These are phyloP conservation scores for Diadophis punctatus DNA, from an alignment of 2,113 vertebrate species.

Conservation along the genomic window DNA sequence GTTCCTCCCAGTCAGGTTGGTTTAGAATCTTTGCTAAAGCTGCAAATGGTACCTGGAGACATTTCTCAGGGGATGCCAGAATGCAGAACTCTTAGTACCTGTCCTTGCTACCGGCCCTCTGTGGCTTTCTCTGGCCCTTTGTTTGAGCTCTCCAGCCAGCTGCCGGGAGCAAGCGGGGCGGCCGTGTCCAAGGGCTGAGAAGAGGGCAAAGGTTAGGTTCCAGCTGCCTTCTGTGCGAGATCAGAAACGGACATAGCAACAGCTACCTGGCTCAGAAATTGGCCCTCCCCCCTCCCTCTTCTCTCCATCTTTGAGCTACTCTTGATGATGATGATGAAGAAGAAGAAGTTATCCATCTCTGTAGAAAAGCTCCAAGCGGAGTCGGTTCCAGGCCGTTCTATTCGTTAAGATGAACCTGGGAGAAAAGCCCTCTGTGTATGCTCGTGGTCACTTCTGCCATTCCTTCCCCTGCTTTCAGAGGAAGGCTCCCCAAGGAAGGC, in stretches of 20 bases:
- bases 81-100: no score
- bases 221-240: not conserved
- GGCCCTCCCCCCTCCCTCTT: not conserved
- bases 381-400: no score
- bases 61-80: not conserved
- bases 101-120: not conserved
- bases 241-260: not conserved
- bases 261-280: not conserved
- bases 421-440: not conserved
- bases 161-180: not conserved
- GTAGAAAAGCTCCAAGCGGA: not conserved
- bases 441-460: not conserved
- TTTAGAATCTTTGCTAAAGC: not conserved
- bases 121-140: not conserved
- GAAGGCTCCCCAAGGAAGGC: not conserved
- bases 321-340: not conserved
- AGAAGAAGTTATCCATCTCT: not conserved
- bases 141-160: not conserved
- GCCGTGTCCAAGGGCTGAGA: not conserved
- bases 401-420: not conserved
- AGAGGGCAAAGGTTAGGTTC: accelerated
- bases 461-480: not conserved
- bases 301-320: not conserved
- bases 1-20: not conserved
- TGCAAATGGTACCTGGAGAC: not conserved